Evolutionary conservation across 2,113 vertebrate species (phyloP).

Genomic region (Lontra canadensis): DNA sequence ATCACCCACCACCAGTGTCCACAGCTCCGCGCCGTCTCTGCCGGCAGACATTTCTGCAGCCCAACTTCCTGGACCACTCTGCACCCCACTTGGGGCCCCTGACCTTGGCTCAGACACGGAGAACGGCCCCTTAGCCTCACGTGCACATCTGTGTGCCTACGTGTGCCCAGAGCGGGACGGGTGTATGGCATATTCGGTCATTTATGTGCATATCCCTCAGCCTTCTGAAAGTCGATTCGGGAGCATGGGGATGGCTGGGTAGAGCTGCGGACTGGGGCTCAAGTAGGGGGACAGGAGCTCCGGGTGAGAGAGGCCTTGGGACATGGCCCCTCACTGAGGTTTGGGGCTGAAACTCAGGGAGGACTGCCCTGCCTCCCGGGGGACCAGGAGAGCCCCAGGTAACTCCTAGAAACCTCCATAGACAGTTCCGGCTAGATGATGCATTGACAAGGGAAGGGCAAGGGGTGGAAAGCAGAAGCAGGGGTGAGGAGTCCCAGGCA

Average conservation of each 20-base stretch:
- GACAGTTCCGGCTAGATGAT: neutral
- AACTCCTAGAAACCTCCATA: neutral
- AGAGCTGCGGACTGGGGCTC: neutral
- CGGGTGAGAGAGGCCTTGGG: too few species aligned
- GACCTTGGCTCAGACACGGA: neutral
- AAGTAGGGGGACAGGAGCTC: neutral
- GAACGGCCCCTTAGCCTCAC: neutral
- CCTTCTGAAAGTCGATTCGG: neutral
- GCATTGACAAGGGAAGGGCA: neutral
- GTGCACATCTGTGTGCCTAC: rapidly evolving
- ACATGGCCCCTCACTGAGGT: neutral
- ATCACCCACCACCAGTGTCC: too few species aligned
- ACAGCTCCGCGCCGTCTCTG: neutral
- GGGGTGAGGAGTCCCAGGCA: neutral
- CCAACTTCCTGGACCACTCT: neutral
- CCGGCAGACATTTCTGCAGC: neutral
- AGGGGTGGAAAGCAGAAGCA: neutral
- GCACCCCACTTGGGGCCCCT: neutral
- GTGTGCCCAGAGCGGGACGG: rapidly evolving
- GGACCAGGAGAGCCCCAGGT: neutral
- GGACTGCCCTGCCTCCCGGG: neutral
- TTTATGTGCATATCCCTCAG: neutral
- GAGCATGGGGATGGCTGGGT: neutral
- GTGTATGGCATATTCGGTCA: rapidly evolving
- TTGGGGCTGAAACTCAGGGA: neutral